These are phyloP conservation scores for Ahaetulla prasina DNA, from an alignment of 2,113 vertebrate genomes.

Conservation along the genomic window DNA sequence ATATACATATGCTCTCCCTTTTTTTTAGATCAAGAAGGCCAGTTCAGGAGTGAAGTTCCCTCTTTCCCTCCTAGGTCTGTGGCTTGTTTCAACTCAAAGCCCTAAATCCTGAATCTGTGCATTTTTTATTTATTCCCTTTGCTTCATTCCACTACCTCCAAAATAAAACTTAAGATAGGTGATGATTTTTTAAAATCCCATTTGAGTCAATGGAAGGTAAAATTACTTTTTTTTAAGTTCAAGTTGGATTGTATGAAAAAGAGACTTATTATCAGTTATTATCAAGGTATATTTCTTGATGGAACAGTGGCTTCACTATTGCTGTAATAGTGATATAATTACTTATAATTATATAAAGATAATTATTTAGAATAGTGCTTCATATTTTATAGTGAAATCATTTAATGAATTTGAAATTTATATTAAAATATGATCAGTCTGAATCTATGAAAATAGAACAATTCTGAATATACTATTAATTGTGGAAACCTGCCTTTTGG, in stretches of 20 bases:
- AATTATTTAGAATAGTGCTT: background rate
- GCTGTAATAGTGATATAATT: background rate
- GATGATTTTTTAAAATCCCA: too few species aligned
- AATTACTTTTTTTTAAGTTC: background rate
- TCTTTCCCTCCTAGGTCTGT: background rate
- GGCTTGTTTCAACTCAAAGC: background rate
- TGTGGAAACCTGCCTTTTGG: background rate
- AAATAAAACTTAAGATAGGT: background rate
- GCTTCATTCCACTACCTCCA: background rate
- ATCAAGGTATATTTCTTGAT: background rate
- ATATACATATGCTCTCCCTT: background rate
- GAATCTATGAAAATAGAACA: background rate
- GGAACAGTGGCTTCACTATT: background rate
- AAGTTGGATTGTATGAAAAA: background rate
- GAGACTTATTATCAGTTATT: background rate
- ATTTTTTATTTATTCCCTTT: background rate
- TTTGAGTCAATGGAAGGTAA: too few species aligned
- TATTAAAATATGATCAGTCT: background rate
- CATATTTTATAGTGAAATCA: background rate
- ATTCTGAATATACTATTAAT: background rate
- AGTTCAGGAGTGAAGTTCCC: background rate
- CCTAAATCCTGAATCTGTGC: background rate
- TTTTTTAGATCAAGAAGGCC: background rate
- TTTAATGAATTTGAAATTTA: background rate
- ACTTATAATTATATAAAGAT: too few species aligned